Evolutionary conservation across 2,113 vertebrate genomes (phyloP), one percentile per base, ranked within the genome.

Genomic region (Crocuta crocuta): DNA sequence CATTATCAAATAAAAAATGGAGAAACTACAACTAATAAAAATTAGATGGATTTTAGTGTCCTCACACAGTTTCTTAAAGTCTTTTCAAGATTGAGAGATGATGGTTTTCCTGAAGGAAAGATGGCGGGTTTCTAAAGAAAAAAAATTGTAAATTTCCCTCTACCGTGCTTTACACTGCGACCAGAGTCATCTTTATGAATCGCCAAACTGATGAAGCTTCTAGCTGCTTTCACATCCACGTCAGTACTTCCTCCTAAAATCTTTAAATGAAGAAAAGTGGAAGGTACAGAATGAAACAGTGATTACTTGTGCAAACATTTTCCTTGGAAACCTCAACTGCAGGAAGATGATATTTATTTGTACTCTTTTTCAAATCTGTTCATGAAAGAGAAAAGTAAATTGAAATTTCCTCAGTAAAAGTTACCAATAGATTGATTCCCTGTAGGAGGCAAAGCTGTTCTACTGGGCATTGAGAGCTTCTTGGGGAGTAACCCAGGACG

Each of bases 381-480:
- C 9, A 24, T n/a, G 8, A 45, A 31, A 61, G 33, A 50, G 19
- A 35, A 53, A 68, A 68, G 81, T 39, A n/a, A 58, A 85, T 53
- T 84, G 53, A 21, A 66, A 96, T 96, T 94, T 78, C 71, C 63
- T 80, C 45, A 58, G 0, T 96, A 74, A 68, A 91, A 53, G n/a
- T 84, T 89, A 79, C 10, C 43, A 33, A 2, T 35, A 10, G 31
- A 53, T 66, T 66, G 31, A 95, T 83, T 92, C 88, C 76, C 87
- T 88, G 17, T 43, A 53, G 87, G 76, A 74, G 80, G 55, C 21
- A 58, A 68, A 83, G 43, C 43, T 74, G 39, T 91, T 83, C 94
- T 90, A 71, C 24, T 91, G 76, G 82, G 94, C 88, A 65, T 96
- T 88, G n/a, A 63, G 28, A 63, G 61, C 43, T 88, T 78, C 83